Evolutionary conservation across 1,140 invertebrate species (phyloP).

Genomic region (Caerostris extrusa): DNA sequence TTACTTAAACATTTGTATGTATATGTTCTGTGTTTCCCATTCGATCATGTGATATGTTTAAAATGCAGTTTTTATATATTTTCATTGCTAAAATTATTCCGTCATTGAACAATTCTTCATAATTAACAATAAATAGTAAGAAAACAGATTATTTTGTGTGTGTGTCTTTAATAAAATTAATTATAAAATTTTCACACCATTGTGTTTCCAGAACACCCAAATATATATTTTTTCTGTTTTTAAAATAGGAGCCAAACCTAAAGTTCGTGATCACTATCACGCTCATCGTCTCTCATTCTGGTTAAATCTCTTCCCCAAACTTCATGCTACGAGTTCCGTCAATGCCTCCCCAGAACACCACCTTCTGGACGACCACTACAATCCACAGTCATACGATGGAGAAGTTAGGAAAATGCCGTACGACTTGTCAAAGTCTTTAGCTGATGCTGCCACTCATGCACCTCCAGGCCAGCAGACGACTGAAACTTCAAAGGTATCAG

Average conservation of each 20-base stretch:
- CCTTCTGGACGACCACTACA: conserved; percentile 87
- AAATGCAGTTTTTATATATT: no score
- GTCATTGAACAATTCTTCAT: no score
- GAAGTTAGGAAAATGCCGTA: conserved; percentile 69
- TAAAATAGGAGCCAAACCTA: conserved; percentile 83
- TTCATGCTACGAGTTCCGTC: conserved; percentile 84
- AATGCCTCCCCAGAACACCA: conserved; percentile 93
- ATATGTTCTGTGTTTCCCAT: no score
- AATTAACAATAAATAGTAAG: no score
- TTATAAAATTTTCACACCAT: no score
- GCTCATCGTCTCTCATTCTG: conserved; percentile 95
- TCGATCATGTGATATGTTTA: no score
- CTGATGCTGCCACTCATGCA: not conserved
- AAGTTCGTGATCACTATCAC: conserved; percentile 91
- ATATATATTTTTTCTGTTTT: not conserved
- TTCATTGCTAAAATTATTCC: no score
- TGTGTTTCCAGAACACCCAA: no score
- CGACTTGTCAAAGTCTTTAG: not conserved
- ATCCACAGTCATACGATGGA: conserved; percentile 83
- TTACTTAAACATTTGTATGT: no score
- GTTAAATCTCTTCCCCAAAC: conserved; percentile 93
- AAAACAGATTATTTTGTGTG: no score
- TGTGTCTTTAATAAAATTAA: no score
- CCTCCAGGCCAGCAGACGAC: not conserved
- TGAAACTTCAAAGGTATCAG: not conserved